phyloP scores from a whole-genome alignment of 2,797 vertebrate species.

The Scolopax rusticola region DNA sequence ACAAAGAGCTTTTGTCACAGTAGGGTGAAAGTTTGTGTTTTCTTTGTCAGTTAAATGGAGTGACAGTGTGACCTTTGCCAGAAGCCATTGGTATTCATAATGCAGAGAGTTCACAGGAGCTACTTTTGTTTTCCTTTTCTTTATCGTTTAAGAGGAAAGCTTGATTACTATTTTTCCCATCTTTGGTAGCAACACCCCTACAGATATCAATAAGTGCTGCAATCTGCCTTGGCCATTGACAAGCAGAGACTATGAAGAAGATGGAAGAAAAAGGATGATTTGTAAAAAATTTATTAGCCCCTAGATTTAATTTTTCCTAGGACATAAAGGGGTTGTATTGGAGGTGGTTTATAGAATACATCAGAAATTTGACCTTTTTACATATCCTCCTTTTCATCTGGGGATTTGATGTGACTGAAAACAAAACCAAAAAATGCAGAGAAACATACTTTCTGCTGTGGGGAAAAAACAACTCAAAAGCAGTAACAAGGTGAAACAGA shows the following conservation, averaged over 20 bases:
- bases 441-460: not conserved
- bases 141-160: not conserved
- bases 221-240: not conserved
- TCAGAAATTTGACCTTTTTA: not conserved
- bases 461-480: not conserved
- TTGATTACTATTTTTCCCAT: not conserved
- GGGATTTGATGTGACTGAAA: not conserved
- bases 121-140: not conserved
- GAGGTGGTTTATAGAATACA: not conserved
- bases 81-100: not conserved
- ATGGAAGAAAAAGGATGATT: not conserved
- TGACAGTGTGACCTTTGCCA: not conserved
- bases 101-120: not conserved
- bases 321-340: not conserved
- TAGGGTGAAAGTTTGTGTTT: not conserved
- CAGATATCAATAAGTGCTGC: not conserved
- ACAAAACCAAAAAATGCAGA: not conserved
- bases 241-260: slow-evolving; percentile 7
- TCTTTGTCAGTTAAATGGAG: not conserved
- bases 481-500: not conserved
- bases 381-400: not conserved
- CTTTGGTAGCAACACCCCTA: not conserved
- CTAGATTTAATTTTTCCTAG: not conserved
- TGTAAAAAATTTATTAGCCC: not conserved
- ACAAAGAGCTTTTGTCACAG: not conserved